Conservation (phyloP, 2,113 vertebrate genomes). For the Pseudopodoces humilis region DNA sequence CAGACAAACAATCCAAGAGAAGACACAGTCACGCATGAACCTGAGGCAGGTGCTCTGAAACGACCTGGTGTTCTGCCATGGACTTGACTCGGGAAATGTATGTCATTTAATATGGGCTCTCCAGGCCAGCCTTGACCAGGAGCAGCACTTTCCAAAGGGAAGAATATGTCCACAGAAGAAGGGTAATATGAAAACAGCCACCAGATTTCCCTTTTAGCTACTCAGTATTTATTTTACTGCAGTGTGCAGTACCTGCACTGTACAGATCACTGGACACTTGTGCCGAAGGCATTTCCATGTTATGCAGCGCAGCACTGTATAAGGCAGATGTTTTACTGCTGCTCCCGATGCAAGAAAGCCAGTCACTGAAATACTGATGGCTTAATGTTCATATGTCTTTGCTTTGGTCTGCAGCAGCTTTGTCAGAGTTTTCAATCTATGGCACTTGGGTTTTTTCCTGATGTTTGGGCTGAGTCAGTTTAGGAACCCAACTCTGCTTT, state of each 20-base stretch:
- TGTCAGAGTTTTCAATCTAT: neutral
- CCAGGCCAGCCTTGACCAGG: neutral
- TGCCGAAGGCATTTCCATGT: neutral
- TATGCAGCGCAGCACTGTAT: neutral
- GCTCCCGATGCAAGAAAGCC: neutral
- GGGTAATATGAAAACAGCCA: neutral
- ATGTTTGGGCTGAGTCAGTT: neutral
- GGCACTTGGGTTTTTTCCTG: neutral
- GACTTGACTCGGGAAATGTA: neutral
- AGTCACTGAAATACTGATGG: neutral
- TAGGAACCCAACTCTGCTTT: neutral
- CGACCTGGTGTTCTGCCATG: accelerated
- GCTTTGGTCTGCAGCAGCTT: neutral
- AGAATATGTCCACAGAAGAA: neutral
- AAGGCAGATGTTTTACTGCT: neutral
- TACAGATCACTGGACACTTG: neutral
- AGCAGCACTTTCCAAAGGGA: neutral
- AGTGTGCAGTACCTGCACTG: neutral
- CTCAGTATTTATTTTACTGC: neutral
- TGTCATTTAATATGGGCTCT: neutral
- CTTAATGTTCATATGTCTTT: neutral
- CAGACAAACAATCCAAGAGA: neutral
- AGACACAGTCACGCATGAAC: neutral
- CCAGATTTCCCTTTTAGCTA: neutral
- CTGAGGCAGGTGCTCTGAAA: neutral